Percentiles rank a stretch among this genome's conserved stretches.
Evolutionary conservation across 1,140 invertebrate species (phyloP).

Genomic region (Drosophila quadrilineata): DNA sequence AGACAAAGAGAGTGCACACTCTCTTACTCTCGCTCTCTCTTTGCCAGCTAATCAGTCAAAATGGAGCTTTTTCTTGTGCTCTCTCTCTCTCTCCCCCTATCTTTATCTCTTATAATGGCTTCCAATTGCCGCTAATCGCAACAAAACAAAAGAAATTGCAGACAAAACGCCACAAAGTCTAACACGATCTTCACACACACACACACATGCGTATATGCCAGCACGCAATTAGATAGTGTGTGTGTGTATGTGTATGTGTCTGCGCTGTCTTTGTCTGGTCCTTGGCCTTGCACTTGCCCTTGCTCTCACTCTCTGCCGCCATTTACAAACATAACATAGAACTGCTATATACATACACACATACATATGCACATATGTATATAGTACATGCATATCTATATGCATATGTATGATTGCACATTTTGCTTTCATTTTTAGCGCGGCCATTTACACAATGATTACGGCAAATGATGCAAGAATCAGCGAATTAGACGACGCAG

Average conservation of each 20-base stretch:
- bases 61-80: no score
- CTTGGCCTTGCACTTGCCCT: conserved; percentile 60
- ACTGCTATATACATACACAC: background rate
- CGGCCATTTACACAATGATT: conserved; percentile 68
- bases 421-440: conserved; percentile 71
- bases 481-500: conserved; percentile 51
- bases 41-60: no score
- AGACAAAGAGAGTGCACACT: no score
- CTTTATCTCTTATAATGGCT: no score
- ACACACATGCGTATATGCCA: background rate
- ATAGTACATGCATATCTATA: background rate
- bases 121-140: conserved; percentile 1
- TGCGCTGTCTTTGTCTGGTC: conserved; percentile 72
- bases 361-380: background rate
- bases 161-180: conserved; percentile 33
- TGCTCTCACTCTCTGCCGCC: background rate
- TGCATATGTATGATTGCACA: conserved; percentile 4
- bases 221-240: background rate
- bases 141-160: conserved; percentile 13
- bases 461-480: conserved; percentile 75
- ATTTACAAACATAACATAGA: background rate
- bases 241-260: background rate
- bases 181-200: conserved; percentile 41
- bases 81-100: background rate
- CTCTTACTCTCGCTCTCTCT: no score